phyloP scores from a whole-genome alignment of 2,888 invertebrate species.

The Agrotis clavis region DNA sequence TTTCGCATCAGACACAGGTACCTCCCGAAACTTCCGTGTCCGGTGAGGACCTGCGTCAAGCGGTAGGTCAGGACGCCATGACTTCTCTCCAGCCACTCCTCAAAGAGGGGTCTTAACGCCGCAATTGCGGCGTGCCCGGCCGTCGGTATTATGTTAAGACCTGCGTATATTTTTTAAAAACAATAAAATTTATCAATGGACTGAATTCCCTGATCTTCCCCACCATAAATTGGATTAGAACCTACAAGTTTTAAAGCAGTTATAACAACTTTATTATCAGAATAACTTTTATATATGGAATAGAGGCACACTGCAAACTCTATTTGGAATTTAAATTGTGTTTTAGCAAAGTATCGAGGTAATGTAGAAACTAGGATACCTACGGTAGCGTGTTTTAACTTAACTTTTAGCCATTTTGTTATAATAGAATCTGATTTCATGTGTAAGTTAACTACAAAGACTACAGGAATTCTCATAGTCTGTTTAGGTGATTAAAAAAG shows the following conservation, averaged over 20 bases:
- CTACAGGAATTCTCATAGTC: too few relatives aligned
- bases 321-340: conserved; percentile 57
- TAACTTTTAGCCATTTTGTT: conserved; percentile 27
- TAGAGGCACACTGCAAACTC: conserved; percentile 38
- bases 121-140: too few relatives aligned
- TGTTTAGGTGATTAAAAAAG: too few relatives aligned
- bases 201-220: neutral
- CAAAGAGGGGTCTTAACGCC: too few relatives aligned
- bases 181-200: neutral
- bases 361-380: conserved; percentile 36
- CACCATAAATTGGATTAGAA: neutral
- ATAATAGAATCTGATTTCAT: conserved; percentile 14
- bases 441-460: too few relatives aligned
- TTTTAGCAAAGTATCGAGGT: conserved; percentile 48
- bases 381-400: conserved; percentile 20
- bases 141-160: too few relatives aligned
- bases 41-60: too few relatives aligned
- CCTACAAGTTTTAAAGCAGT: conserved; percentile 22
- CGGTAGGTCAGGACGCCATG: too few relatives aligned
- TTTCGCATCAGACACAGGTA: too few relatives aligned
- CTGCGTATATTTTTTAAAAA: too few relatives aligned
- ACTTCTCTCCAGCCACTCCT: too few relatives aligned
- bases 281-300: conserved; percentile 35
- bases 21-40: too few relatives aligned
- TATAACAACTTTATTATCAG: conserved; percentile 31